Conservation (phyloP, 2,113 vertebrate species). For the Muntiacus reevesi region DNA sequence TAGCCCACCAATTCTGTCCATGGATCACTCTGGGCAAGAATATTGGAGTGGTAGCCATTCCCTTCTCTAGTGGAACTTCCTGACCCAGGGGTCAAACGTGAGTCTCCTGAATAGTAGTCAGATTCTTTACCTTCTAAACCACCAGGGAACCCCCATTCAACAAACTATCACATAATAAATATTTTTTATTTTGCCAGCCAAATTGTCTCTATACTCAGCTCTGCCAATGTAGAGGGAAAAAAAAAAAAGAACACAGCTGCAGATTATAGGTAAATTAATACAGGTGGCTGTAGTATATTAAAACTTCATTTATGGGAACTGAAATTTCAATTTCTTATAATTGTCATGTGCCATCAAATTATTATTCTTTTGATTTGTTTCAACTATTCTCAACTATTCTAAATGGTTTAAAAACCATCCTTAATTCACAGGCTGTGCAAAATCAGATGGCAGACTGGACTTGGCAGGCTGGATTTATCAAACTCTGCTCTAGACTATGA, state of each 20-base stretch:
- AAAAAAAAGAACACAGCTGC: not conserved
- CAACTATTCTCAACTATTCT: not conserved
- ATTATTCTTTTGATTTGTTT: not conserved
- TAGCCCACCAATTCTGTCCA: not conserved
- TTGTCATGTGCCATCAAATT: not conserved
- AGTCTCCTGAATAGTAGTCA: not conserved
- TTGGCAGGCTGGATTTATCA: not conserved
- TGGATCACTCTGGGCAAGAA: not conserved
- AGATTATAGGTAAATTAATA: not conserved
- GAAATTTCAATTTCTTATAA: not conserved
- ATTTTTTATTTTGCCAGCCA: not conserved
- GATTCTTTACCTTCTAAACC: not conserved
- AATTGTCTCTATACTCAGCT: not conserved
- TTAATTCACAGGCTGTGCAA: not conserved
- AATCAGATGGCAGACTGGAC: not conserved
- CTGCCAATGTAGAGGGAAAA: accelerated
- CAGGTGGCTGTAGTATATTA: not conserved
- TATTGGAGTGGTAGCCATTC: not conserved
- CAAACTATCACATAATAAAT: not conserved
- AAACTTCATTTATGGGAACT: not conserved
- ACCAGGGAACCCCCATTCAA: not conserved
- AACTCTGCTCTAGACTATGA: not conserved
- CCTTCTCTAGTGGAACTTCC: not conserved
- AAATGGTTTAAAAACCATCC: not conserved
- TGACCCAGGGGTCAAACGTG: not conserved